phyloP scores from a whole-genome alignment of 2,113 vertebrate species.

The Macheiramphus alcinus region DNA sequence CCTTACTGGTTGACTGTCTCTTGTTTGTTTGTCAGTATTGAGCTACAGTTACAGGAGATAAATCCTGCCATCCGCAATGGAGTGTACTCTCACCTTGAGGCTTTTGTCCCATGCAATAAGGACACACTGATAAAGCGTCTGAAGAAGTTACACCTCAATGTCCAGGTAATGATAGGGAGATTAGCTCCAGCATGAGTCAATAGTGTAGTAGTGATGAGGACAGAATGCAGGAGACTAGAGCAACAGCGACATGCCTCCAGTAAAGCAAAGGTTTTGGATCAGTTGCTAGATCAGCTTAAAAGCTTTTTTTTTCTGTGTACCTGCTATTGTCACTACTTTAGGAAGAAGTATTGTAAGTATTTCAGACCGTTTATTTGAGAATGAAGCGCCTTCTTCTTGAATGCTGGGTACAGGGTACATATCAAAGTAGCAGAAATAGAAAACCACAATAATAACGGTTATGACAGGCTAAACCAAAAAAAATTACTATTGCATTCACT shows the following conservation, averaged over 20 bases:
- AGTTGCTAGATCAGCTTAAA: not conserved
- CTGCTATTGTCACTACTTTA: not conserved
- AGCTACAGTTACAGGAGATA: constrained; percentile 94
- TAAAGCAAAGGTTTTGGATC: not conserved
- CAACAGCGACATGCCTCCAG: not conserved
- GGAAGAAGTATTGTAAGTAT: not conserved
- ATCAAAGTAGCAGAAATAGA: not conserved
- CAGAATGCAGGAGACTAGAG: not conserved
- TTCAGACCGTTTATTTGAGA: not conserved
- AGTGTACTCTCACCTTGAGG: constrained; percentile 93
- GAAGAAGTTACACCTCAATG: constrained; percentile 96
- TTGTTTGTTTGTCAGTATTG: constrained; percentile 81
- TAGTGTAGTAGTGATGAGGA: not conserved
- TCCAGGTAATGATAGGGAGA: constrained; percentile 78
- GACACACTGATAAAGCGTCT: constrained; percentile 94
- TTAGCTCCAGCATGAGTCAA: not conserved
- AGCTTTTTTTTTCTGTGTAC: not conserved
- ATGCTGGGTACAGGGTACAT: not conserved
- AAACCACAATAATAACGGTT: not conserved
- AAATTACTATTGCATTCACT: not conserved
- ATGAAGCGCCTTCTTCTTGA: not conserved
- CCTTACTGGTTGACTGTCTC: not conserved
- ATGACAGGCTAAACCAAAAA: not conserved
- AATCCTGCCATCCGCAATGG: constrained; percentile 78
- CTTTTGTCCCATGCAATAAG: constrained; percentile 97